Evolutionary conservation across 2,113 vertebrate genomes (phyloP), one percentile per base, ranked within the genome.

Genomic region (Macrotus californicus): DNA sequence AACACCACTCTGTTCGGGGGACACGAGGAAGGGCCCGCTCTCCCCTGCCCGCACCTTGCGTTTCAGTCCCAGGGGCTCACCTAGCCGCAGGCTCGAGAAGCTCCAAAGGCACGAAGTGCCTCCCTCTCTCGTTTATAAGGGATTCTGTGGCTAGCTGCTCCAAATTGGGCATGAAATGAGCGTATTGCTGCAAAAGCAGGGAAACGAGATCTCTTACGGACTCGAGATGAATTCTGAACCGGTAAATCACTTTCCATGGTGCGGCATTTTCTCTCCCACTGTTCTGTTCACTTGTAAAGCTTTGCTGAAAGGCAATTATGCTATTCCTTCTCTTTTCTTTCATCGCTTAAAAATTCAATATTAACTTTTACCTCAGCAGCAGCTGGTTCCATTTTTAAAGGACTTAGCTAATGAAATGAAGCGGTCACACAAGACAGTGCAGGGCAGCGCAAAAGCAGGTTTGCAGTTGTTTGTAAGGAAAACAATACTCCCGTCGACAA

Each of bases 91-190:
- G 69, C 15, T 88, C 75, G 76, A 87, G 41, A 48, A 91, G 66
- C 52, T 92, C 36, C 85, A 75, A 96, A 93, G 94, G 96, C 70
- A 93, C 95, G 92, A 93, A 96, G 80, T 85, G 95, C 92, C 95
- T 97, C 91, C 91, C 31, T 88, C 94, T 61, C 88, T 72, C 89
- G 96, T 96, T 97, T 97, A 91, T 95, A 95, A 93, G 96, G 84
- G 92, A 96, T 94, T 97, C 95, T 56, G 93, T 89, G 94, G 95
- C 89, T 97, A 98, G 93, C 95, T 97, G 89, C 96, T 97, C 91
- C 96, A 98, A 98, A 98, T 98, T 97, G 88, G 97, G 97, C 96
- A 88, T 97, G 97, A 98, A 98, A 98, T 98, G 97, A 98, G 98
- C 96, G 95, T 95, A 96, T 98, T 97, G 96, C 96, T 97, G 96